Percentiles rank a stretch among this genome's conserved stretches.
Conservation (phyloP, 2,113 vertebrate genomes). For the Lanius collurio region DNA sequence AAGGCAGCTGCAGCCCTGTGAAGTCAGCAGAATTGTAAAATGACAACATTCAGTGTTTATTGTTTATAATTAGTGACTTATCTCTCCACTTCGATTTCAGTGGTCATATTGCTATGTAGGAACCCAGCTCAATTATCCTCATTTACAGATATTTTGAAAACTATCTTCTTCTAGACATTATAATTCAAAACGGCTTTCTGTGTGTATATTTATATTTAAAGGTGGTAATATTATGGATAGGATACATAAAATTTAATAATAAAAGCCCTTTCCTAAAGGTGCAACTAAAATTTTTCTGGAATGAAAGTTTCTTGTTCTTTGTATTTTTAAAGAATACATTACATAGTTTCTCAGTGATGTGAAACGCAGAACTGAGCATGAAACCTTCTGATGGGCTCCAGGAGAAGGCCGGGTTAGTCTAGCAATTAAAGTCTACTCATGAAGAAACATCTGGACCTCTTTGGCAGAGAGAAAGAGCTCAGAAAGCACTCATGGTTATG, state of each 20-base stretch:
- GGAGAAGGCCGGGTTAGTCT: neutral
- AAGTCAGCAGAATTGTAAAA: conserved; percentile 41
- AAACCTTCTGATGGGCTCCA: neutral
- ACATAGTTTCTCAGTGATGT: neutral
- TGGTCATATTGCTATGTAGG: neutral
- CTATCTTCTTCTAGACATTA: conserved; percentile 2
- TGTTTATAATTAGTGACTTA: conserved; percentile 56
- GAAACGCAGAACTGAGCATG: neutral
- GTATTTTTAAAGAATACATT: neutral
- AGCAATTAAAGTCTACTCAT: neutral
- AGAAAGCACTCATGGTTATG: fast-evolving
- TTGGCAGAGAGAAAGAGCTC: neutral
- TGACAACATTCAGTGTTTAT: conserved; percentile 40
- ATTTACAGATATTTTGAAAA: conserved; percentile 45
- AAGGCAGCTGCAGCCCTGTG: conserved; percentile 57
- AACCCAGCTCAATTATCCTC: neutral
- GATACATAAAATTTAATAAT: neutral
- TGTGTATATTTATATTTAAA: neutral
- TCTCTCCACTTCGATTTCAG: conserved; percentile 4
- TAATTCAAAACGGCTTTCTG: neutral
- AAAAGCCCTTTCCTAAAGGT: neutral
- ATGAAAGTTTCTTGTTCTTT: neutral
- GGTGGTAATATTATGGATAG: neutral
- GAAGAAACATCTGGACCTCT: neutral
- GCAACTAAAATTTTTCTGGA: neutral